phyloP scores from a whole-genome alignment of 1,140 invertebrate genomes.

The Phenacoccus solenopsis region DNA sequence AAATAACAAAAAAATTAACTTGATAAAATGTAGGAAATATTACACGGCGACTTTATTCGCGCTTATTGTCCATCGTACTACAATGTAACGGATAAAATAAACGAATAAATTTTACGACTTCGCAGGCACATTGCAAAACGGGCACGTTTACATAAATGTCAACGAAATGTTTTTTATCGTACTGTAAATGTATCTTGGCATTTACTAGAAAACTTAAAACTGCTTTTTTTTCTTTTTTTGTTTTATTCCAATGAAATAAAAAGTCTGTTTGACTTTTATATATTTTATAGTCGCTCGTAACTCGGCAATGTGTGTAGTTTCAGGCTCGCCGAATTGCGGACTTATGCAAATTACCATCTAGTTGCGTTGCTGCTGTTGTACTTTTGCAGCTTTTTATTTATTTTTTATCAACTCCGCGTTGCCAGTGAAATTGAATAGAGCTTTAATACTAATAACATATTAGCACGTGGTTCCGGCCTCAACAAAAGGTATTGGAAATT shows the following conservation, averaged over 20 bases:
- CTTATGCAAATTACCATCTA: not conserved
- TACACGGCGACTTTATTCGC: too few species aligned
- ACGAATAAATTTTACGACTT: not conserved
- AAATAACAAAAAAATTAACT: too few species aligned
- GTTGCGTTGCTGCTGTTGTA: not conserved
- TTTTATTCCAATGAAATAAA: not conserved
- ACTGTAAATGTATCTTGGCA: constrained; percentile 1
- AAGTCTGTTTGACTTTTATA: constrained; percentile 3
- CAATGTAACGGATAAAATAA: too few species aligned
- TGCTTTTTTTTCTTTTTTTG: not conserved
- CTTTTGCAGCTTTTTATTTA: not conserved
- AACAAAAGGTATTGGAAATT: not conserved
- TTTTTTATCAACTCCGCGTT: not conserved
- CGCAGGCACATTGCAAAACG: not conserved
- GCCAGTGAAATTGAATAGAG: not conserved
- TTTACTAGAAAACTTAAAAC: constrained; percentile 3
- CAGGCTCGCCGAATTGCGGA: not conserved
- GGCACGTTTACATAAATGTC: not conserved
- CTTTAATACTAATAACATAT: not conserved
- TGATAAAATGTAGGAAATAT: too few species aligned
- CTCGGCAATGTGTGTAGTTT: not conserved
- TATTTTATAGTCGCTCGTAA: constrained; percentile 2
- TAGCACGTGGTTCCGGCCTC: not conserved
- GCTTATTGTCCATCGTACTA: too few species aligned
- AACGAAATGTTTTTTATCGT: constrained; percentile 3